Evolutionary conservation across 2,113 vertebrate genomes (phyloP), one percentile per base, ranked within the genome.

Genomic region (Machaerirhynchus nigripectus): DNA sequence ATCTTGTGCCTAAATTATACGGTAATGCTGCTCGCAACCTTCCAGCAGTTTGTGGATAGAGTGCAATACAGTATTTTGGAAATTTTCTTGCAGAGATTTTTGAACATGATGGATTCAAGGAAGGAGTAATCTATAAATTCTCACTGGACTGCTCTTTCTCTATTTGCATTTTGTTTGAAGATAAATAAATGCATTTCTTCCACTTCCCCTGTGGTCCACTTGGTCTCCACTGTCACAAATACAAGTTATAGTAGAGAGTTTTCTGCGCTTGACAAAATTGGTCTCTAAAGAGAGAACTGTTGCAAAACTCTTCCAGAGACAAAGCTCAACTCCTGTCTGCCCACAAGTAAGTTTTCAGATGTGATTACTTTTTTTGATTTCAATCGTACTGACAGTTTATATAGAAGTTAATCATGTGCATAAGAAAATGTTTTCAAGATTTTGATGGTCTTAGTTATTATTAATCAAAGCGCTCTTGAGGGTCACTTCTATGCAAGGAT

Each of bases 241-340:
- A 10, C 15, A 23, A 88, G 64, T 61, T 75, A 78, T 22, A 68
- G 71, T 40, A 86, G 85, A 86, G 85, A 64, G 61, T 71, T 77
- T 83, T 90, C 69, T 84, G 35, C 1, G 3, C 65, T 95, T 76
- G 68, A 59, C 56, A 90, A 86, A 95, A 81, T 18, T 15, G 31
- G 52, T 90, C 60, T 86, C 79, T 60, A 27, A 75, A 79, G 69
- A 68, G 15, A 56, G 13, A 73, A 17, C 47, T 53, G 22, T 94
- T 95, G 52, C 78, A 92, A 84, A 94, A 93, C 44, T 61, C 56
- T 79, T 96, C 6, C 35, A 76, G 89, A 79, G 40, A 23, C 57
- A 76, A 87, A 94, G 79, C 68, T 96, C 76, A 94, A 71, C 44
- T 77, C 39, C 68, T 68, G 1, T 67, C 56, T 93, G 68, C 64